A percentile compares a stretch with the other conserved stretches of the same genome.
Evolutionary conservation across 2,113 vertebrate genomes (phyloP).

Genomic region (Ancistrus triradiatus): DNA sequence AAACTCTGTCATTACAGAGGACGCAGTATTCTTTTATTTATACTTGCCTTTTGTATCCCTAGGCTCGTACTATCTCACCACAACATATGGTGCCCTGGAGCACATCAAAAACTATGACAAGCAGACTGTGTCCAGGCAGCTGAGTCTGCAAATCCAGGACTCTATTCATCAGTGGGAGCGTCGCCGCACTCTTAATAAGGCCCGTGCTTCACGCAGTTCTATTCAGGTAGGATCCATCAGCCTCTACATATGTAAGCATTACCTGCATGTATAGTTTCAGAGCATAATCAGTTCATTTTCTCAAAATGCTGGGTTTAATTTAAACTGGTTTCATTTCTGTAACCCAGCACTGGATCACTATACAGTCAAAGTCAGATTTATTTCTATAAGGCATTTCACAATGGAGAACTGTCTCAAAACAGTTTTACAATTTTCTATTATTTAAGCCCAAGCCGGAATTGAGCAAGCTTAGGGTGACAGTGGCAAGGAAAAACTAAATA

Average conservation of each 20-base stretch:
- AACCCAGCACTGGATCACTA: too few species aligned
- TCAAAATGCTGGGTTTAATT: not conserved
- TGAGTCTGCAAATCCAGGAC: slow-evolving; percentile 91
- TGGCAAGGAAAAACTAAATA: too few species aligned
- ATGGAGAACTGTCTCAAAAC: too few species aligned
- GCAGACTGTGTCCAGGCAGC: slow-evolving; percentile 82
- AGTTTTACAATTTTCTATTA: too few species aligned
- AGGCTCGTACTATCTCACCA: slow-evolving; percentile 97
- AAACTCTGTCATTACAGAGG: too few species aligned
- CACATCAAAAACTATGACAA: slow-evolving; percentile 93
- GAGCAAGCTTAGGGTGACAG: too few species aligned
- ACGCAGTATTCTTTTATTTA: too few species aligned
- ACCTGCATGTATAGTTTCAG: not conserved
- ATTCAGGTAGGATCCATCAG: slow-evolving; percentile 73
- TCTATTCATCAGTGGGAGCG: slow-evolving; percentile 96
- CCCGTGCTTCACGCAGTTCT: slow-evolving; percentile 72
- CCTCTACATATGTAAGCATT: not conserved
- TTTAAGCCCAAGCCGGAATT: too few species aligned
- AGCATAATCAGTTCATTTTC: too few species aligned
- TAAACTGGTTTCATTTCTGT: too few species aligned
- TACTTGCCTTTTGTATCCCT: slow-evolving; percentile 17
- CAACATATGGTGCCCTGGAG: slow-evolving; percentile 90
- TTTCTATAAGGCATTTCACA: too few species aligned
- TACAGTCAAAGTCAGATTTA: too few species aligned
- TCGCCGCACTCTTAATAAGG: slow-evolving; percentile 87